Conservation (phyloP, 2,797 vertebrate genomes). For the Hapalemur alaotrensis region DNA sequence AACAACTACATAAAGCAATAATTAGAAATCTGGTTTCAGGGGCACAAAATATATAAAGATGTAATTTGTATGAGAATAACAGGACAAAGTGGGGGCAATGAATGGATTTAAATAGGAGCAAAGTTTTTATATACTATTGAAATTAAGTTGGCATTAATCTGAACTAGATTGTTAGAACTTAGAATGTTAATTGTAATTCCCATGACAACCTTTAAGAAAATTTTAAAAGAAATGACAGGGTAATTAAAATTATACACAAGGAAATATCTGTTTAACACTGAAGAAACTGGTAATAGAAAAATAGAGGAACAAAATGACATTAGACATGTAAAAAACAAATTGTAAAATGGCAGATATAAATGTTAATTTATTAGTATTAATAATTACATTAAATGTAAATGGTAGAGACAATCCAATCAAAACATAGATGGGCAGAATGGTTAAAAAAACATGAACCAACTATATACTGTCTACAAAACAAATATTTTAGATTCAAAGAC, state of each 20-base stretch:
- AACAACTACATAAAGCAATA: neutral
- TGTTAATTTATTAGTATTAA: neutral
- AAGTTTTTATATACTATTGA: neutral
- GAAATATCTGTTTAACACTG: neutral
- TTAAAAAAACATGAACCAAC: neutral
- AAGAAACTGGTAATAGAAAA: neutral
- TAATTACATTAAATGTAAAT: neutral
- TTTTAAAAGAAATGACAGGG: neutral
- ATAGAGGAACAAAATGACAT: neutral
- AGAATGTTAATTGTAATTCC: neutral
- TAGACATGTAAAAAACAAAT: neutral
- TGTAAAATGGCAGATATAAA: neutral
- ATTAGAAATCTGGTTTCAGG: neutral
- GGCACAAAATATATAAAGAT: neutral
- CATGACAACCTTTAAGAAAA: neutral
- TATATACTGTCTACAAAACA: neutral
- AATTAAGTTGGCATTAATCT: neutral
- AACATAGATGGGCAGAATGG: neutral
- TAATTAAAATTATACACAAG: neutral
- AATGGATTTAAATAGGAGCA: neutral
- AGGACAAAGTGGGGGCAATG: neutral
- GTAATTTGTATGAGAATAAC: neutral
- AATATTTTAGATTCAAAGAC: neutral
- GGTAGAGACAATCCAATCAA: neutral
- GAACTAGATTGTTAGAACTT: neutral